These are phyloP conservation scores for Silvanus unidentatus DNA, from an alignment of 2,888 invertebrate genomes.

Conservation along the genomic window DNA sequence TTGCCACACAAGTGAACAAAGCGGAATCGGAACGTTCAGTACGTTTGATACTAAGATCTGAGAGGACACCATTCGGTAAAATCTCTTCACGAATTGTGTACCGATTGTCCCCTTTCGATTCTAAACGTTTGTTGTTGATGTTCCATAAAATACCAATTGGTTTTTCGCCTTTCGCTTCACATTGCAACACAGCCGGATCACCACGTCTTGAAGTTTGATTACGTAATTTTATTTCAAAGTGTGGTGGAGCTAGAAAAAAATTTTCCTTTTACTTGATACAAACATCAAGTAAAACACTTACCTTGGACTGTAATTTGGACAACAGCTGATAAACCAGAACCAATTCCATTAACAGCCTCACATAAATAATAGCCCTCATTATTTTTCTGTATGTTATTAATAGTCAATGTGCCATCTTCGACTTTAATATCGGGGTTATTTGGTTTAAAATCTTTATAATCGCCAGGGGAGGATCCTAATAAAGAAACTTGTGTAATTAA, in stretches of 20 bases:
- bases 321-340: conserved; percentile 89
- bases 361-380: conserved; percentile 94
- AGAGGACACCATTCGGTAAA: conserved; percentile 78
- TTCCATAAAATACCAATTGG: conserved; percentile 93
- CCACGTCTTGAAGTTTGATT: conserved; percentile 88
- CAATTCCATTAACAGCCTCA: conserved; percentile 93
- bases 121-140: conserved; percentile 87
- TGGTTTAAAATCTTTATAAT: conserved; percentile 87
- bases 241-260: conserved; percentile 69
- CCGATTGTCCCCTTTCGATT: conserved; percentile 84
- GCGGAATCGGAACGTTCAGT: conserved; percentile 86
- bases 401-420: conserved; percentile 87
- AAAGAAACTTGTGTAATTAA: conserved; percentile 22
- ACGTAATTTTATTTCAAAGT: conserved; percentile 85
- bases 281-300: conserved; percentile 44
- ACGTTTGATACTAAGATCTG: conserved; percentile 82
- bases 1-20: conserved; percentile 85
- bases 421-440: conserved; percentile 87
- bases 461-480: conserved; percentile 86
- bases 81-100: conserved; percentile 85
- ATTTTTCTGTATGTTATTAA: conserved; percentile 85
- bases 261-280: neutral
- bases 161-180: conserved; percentile 90
- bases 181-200: conserved; percentile 85
- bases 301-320: conserved; percentile 91